These are phyloP conservation scores for Carcharodon carcharias DNA, from an alignment of 2,797 vertebrate species.

Conservation along the genomic window DNA sequence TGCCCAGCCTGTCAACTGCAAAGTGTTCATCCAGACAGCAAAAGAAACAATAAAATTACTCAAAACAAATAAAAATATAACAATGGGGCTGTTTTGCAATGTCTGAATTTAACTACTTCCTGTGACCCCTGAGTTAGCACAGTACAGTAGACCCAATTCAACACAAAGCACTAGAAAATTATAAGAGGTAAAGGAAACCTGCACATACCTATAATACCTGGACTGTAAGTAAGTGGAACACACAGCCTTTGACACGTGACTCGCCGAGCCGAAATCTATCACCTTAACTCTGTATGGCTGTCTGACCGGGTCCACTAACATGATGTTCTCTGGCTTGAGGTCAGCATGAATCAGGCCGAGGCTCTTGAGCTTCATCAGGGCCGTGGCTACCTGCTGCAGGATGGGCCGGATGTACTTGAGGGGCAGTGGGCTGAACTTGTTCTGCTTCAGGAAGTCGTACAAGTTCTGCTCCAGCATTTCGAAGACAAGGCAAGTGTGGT, in stretches of 20 bases:
- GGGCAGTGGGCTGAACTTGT: conserved; percentile 96
- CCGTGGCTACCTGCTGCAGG: conserved; percentile 92
- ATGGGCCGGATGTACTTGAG: conserved; percentile 94
- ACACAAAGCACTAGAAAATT: not conserved
- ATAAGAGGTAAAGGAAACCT: not conserved
- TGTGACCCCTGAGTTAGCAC: not conserved
- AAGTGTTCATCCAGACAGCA: not conserved
- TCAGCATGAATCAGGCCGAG: conserved; percentile 95
- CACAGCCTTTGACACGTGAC: conserved; percentile 96
- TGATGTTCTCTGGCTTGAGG: conserved; percentile 98
- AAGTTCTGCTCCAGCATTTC: conserved; percentile 99
- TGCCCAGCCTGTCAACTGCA: not conserved
- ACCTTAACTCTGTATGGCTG: conserved; percentile 97
- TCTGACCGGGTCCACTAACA: conserved; percentile 92
- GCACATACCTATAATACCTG: conserved; percentile 92
- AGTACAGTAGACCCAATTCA: not conserved
- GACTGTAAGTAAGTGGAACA: conserved; percentile 98
- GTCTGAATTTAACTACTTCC: not conserved
- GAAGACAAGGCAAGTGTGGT: conserved; percentile 97
- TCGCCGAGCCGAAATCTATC: conserved; percentile 97
- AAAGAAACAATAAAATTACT: not conserved
- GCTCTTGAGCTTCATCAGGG: conserved; percentile 96
- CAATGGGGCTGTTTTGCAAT: not conserved
- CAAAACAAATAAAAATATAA: not conserved
- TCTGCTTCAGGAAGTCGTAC: conserved; percentile 98